Evolutionary conservation across 2,797 vertebrate genomes (phyloP).

Genomic region (Schizopygopsis pylzovi): DNA sequence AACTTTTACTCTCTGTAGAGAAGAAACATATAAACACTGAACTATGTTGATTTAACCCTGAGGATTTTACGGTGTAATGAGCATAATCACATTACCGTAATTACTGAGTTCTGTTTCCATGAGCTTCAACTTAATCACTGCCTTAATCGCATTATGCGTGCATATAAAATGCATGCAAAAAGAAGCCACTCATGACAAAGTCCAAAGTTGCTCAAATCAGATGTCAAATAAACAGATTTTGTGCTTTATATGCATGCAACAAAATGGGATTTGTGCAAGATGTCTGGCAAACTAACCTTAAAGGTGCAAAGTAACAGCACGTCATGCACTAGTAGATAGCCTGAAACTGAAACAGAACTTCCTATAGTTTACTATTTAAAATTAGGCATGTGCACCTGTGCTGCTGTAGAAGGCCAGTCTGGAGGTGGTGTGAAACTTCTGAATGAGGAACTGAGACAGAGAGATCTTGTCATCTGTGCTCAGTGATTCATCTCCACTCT

Average conservation of each 20-base stretch:
- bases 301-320: background rate
- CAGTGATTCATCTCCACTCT: conserved; percentile 92
- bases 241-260: background rate
- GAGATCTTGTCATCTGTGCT: conserved; percentile 94
- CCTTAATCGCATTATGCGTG: background rate
- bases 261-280: background rate
- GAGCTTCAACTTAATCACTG: background rate
- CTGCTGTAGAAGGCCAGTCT: conserved; percentile 96
- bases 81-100: background rate
- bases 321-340: background rate
- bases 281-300: background rate
- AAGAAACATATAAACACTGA: background rate
- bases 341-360: background rate
- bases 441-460: conserved; percentile 93
- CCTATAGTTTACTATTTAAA: background rate
- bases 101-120: background rate
- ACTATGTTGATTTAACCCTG: background rate
- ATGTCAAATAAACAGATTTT: background rate
- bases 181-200: background rate
- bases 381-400: conserved; percentile 80
- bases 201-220: background rate
- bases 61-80: background rate
- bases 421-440: conserved; percentile 95
- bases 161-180: background rate
- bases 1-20: background rate